A percentile compares a stretch with the other conserved stretches of the same genome.
These are phyloP conservation scores for Sorex araneus DNA, from an alignment of 2,113 vertebrate genomes.

Conservation along the genomic window DNA sequence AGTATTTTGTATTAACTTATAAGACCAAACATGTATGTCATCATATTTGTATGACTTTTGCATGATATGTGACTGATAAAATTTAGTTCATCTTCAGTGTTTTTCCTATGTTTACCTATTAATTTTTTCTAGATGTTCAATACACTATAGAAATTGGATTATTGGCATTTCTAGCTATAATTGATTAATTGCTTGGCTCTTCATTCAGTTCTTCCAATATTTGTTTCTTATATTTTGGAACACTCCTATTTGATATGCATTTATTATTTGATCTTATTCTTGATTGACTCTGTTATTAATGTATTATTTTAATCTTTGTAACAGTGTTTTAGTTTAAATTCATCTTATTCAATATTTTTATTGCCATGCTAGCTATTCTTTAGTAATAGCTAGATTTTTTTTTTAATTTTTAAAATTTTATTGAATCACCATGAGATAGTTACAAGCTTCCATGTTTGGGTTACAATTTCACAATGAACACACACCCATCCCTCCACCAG, in stretches of 20 bases:
- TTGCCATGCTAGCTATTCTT: too few species aligned
- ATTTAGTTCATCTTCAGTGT: background rate
- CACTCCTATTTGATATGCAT: background rate
- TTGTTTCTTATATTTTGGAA: background rate
- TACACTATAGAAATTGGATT: background rate
- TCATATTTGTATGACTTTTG: background rate
- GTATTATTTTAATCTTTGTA: background rate
- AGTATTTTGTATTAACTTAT: background rate
- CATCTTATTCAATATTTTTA: too few species aligned
- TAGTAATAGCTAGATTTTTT: too few species aligned
- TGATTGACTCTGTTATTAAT: background rate
- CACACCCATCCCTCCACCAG: too few species aligned
- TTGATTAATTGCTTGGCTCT: background rate
- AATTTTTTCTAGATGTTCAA: background rate
- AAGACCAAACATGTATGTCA: background rate
- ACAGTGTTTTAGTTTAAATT: background rate
- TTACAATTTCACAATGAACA: too few species aligned
- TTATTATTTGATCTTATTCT: background rate
- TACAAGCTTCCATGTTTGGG: too few species aligned
- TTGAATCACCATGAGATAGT: too few species aligned
- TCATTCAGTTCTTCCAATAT: background rate
- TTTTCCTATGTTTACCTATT: background rate
- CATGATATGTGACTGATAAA: background rate
- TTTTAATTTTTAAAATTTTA: too few species aligned
- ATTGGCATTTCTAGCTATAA: background rate